Evolutionary conservation across 2,888 invertebrate species (phyloP).

Genomic region (Andricus quercusramuli): DNA sequence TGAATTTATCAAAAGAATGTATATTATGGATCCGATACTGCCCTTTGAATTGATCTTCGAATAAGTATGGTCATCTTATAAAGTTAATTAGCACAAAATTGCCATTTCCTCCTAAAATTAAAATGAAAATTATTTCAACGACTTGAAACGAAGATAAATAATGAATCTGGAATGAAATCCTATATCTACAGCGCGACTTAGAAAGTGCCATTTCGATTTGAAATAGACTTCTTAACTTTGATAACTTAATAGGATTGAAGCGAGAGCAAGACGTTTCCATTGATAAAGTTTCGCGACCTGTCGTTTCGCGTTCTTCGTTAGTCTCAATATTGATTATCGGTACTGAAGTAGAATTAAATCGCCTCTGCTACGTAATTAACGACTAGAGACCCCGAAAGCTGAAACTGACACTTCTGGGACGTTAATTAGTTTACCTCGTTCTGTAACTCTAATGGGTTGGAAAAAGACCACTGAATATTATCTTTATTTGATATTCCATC

Average conservation of each 20-base stretch:
- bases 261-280: conserved; percentile 30
- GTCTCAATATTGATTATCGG: conserved; percentile 13
- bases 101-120: neutral
- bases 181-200: conserved; percentile 1
- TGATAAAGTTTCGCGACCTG: conserved; percentile 30
- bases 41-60: neutral
- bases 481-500: neutral
- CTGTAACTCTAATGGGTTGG: neutral
- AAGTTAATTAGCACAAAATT: neutral
- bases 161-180: neutral
- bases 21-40: no score
- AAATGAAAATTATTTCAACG: neutral
- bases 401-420: neutral
- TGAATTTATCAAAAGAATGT: no score
- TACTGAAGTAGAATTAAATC: neutral
- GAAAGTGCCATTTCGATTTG: neutral
- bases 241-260: conserved; percentile 38
- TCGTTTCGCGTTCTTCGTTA: neutral
- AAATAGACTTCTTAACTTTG: conserved; percentile 11
- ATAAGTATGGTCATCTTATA: neutral
- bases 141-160: neutral
- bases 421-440: neutral
- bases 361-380: conserved; percentile 11
- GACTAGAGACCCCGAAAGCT: neutral
- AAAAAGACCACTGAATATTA: neutral